Conservation (phyloP, 2,888 invertebrate species). For the Congeria kusceri region DNA sequence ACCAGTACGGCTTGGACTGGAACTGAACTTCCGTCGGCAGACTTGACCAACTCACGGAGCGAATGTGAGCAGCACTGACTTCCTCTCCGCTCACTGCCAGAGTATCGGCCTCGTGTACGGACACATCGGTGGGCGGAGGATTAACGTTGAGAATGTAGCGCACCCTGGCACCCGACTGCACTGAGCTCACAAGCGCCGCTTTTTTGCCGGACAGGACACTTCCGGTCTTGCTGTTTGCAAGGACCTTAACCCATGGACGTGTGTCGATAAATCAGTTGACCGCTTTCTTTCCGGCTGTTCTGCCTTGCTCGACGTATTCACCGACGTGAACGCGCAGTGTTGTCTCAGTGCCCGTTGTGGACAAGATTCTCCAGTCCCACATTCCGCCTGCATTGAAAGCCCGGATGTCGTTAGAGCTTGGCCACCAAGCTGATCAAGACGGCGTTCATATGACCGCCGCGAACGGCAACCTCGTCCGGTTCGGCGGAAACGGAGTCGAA, state of each 20-base stretch:
- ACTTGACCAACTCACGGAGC: background rate
- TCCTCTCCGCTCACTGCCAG: background rate
- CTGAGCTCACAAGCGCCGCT: constrained; percentile 6
- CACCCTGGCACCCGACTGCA: constrained; percentile 26
- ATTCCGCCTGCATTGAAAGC: background rate
- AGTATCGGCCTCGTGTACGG: background rate
- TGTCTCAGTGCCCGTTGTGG: constrained; percentile 20
- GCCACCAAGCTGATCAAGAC: constrained; percentile 15
- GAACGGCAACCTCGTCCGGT: constrained; percentile 18
- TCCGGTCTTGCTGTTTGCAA: constrained; percentile 4
- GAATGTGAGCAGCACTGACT: background rate
- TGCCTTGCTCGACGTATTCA: background rate
- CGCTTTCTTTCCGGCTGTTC: background rate
- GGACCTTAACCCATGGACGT: constrained; percentile 24
- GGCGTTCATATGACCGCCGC: constrained; percentile 26
- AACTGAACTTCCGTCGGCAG: background rate
- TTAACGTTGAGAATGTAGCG: constrained; percentile 22
- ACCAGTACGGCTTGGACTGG: constrained; percentile 14
- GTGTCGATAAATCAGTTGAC: constrained; percentile 33
- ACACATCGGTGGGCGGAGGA: background rate
- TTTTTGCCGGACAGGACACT: constrained; percentile 18
- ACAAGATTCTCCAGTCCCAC: constrained; percentile 34
- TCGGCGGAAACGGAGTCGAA: constrained; percentile 4
- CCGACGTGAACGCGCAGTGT: constrained; percentile 17
- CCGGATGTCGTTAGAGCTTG: background rate